These are phyloP conservation scores for Elaphurus davidianus DNA, from an alignment of 2,113 vertebrate species.

Conservation along the genomic window DNA sequence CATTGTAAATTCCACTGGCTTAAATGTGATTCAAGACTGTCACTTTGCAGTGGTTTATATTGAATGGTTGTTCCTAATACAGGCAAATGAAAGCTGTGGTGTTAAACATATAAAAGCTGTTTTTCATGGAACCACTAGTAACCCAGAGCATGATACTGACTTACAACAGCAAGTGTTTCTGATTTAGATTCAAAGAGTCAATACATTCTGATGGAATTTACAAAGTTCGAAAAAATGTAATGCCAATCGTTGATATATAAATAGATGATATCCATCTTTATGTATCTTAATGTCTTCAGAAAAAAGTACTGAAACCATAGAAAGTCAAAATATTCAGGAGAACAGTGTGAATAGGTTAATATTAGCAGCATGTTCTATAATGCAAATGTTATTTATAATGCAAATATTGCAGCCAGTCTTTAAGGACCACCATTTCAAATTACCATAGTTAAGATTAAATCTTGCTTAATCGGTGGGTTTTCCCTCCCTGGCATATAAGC, in stretches of 20 bases:
- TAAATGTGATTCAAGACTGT: background rate
- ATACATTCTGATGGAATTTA: background rate
- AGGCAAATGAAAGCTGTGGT: background rate
- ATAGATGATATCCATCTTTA: background rate
- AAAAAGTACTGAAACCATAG: background rate
- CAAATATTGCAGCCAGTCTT: background rate
- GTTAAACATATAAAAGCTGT: background rate
- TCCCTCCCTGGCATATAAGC: conserved; percentile 71
- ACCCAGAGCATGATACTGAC: background rate
- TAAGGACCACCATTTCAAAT: conserved; percentile 16
- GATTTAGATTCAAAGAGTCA: background rate
- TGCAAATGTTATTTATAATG: background rate
- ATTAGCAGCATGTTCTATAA: background rate
- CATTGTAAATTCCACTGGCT: background rate
- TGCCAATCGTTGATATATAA: background rate
- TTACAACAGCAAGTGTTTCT: conserved; percentile 3
- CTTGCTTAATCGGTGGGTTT: conserved; percentile 57
- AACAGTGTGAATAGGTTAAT: background rate
- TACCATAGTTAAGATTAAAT: conserved; percentile 65
- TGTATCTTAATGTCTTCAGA: background rate
- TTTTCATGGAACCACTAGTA: background rate
- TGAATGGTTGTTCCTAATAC: background rate
- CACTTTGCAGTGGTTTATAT: background rate
- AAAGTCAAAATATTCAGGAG: background rate
- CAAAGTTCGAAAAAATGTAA: background rate